Evolutionary conservation across 2,113 vertebrate genomes (phyloP).

Genomic region (Solea senegalensis): DNA sequence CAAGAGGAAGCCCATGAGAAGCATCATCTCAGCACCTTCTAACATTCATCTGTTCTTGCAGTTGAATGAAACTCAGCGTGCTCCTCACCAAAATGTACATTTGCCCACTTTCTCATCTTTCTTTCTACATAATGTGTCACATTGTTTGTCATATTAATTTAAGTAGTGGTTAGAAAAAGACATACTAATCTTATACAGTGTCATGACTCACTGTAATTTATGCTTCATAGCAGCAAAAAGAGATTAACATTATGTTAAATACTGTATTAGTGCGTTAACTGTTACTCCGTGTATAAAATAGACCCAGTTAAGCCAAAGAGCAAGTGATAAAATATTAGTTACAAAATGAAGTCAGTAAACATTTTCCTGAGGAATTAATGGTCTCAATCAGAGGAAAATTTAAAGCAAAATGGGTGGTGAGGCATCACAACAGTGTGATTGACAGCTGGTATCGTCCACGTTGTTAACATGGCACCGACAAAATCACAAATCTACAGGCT

Average conservation of each 20-base stretch:
- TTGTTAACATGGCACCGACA: no score
- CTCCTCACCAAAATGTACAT: not conserved
- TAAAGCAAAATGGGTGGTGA: no score
- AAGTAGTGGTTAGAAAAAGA: no score
- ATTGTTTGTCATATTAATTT: constrained; percentile 40
- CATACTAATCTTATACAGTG: constrained; percentile 9
- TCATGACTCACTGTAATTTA: constrained; percentile 22
- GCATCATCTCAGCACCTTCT: not conserved
- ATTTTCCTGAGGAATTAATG: no score
- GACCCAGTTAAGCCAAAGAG: no score
- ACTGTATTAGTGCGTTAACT: constrained; percentile 3
- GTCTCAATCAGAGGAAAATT: no score
- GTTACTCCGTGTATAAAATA: not conserved
- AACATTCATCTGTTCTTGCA: constrained; percentile 4
- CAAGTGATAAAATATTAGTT: no score
- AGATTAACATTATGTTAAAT: constrained; percentile 15
- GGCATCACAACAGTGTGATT: no score
- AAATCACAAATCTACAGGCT: no score
- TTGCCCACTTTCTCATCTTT: constrained; percentile 17
- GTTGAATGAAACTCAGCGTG: not conserved
- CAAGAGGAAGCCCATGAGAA: constrained; percentile 2
- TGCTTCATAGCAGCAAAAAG: not conserved
- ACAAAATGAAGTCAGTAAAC: no score
- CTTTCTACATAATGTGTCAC: constrained; percentile 17
- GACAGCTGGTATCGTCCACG: no score